Evolutionary conservation across 2,888 invertebrate genomes (phyloP).

Genomic region (Eupithecia subfuscata): DNA sequence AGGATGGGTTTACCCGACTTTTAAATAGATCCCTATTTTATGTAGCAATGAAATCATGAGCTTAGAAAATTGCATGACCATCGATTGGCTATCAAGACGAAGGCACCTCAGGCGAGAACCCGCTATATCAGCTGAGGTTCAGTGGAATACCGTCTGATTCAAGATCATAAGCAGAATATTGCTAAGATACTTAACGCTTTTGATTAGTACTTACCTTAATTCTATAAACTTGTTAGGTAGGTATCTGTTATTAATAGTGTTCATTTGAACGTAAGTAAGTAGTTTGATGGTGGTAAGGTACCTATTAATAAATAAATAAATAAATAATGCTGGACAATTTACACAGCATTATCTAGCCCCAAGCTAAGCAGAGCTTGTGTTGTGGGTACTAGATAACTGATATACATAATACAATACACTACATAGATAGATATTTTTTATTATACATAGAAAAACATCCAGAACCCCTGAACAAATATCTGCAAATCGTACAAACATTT

Average conservation of each 20-base stretch:
- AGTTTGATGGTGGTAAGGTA: too few species aligned
- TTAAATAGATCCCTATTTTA: slow-evolving; percentile 21
- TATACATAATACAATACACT: too few species aligned
- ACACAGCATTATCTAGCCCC: too few species aligned
- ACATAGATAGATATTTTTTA: too few species aligned
- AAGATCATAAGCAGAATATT: neutral
- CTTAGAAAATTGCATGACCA: slow-evolving; percentile 34
- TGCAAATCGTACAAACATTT: too few species aligned
- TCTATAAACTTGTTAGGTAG: neutral
- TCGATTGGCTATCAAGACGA: slow-evolving; percentile 33
- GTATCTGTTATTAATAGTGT: neutral
- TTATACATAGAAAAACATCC: too few species aligned
- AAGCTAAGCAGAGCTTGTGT: too few species aligned
- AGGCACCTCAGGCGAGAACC: slow-evolving; percentile 21
- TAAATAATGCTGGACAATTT: too few species aligned
- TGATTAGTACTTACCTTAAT: neutral
- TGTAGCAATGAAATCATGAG: slow-evolving; percentile 32
- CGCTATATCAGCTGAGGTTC: slow-evolving; percentile 17
- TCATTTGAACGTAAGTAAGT: neutral
- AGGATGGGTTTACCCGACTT: slow-evolving; percentile 9
- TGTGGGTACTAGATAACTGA: too few species aligned
- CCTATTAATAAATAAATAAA: neutral
- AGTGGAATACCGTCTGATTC: neutral
- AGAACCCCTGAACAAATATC: too few species aligned
- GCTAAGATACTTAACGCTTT: neutral